Conservation (phyloP, 2,797 vertebrate genomes). For the Pelodytes ibericus region DNA sequence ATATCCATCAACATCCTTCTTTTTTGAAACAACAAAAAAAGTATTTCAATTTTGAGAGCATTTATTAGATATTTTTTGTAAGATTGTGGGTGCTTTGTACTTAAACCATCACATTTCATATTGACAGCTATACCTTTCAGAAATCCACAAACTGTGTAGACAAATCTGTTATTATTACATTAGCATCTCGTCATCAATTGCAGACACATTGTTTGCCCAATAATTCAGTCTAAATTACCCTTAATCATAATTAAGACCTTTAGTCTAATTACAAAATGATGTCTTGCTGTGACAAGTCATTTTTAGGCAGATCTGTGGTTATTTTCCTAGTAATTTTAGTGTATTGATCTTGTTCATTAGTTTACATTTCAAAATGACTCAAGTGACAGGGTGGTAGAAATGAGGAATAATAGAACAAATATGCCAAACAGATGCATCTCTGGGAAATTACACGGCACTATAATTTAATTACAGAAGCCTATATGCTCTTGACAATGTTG, state of each 20-base stretch:
- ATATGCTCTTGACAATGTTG: too few species aligned
- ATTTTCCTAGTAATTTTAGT: not conserved
- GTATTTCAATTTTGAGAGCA: too few species aligned
- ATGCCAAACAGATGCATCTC: constrained; percentile 4
- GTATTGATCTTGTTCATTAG: not conserved
- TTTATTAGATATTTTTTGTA: too few species aligned
- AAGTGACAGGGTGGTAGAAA: not conserved
- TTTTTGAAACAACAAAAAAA: too few species aligned
- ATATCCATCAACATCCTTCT: too few species aligned
- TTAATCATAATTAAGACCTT: not conserved
- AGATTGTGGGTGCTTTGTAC: too few species aligned
- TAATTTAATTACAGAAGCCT: not conserved
- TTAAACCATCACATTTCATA: too few species aligned
- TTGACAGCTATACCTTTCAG: too few species aligned
- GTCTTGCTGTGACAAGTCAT: not conserved
- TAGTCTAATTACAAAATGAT: not conserved
- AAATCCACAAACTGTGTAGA: too few species aligned
- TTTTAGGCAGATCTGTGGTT: not conserved
- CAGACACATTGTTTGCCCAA: not conserved
- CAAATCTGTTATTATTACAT: not conserved
- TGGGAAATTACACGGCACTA: not conserved
- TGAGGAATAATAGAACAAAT: not conserved
- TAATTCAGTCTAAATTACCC: not conserved
- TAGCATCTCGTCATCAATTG: not conserved
- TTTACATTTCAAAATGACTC: not conserved